Evolutionary conservation across 2,797 vertebrate genomes (phyloP).

Genomic region (Pteronotus mesoamericanus): DNA sequence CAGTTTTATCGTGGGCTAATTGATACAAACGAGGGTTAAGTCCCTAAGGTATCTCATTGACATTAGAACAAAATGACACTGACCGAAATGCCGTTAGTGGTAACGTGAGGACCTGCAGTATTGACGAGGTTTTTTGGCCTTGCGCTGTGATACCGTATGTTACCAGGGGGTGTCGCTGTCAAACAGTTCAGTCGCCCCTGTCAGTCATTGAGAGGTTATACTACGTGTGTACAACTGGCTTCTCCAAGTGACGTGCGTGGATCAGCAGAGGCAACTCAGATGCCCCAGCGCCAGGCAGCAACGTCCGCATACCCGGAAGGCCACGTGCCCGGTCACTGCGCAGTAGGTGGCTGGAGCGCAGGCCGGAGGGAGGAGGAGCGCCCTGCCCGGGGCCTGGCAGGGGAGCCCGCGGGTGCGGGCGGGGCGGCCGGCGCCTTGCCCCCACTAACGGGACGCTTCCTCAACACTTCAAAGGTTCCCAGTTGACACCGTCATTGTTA

Average conservation of each 20-base stretch:
- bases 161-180: background rate
- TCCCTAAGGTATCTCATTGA: background rate
- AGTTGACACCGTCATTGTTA: background rate
- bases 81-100: background rate
- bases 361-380: background rate
- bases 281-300: background rate
- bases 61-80: background rate
- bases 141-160: background rate
- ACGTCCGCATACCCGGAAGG: background rate
- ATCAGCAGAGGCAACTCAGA: background rate
- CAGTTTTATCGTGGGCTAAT: background rate
- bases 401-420: background rate
- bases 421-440: accelerated
- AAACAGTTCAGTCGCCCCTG: accelerated
- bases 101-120: background rate
- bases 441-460: background rate
- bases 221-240: accelerated
- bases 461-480: background rate
- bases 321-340: background rate
- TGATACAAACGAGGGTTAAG: too few relatives aligned
- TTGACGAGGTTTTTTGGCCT: background rate
- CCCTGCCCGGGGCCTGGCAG: too few relatives aligned
- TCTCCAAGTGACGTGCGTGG: background rate
- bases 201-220: accelerated
- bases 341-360: background rate